Conservation (phyloP, 2,888 invertebrate species). For the Apotomis turbidana region DNA sequence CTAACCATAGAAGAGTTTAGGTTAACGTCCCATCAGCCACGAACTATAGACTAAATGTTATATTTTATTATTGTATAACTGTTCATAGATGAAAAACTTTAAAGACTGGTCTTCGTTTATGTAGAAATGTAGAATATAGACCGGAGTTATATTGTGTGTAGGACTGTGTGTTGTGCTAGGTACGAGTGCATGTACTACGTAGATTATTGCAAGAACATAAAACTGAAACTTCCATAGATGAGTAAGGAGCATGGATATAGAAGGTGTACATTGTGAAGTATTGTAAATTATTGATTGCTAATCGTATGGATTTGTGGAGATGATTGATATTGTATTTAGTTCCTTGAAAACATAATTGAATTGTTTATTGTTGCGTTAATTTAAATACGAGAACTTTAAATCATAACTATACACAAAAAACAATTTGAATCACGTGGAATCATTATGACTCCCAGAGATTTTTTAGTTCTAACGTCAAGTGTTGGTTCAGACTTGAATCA, state of each 20-base stretch:
- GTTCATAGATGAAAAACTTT: constrained; percentile 50
- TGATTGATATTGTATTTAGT: constrained; percentile 43
- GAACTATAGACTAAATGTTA: constrained; percentile 32
- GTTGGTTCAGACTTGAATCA: too few species aligned
- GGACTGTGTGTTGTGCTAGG: constrained; percentile 71
- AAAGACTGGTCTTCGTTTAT: constrained; percentile 52
- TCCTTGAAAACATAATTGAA: constrained; percentile 15
- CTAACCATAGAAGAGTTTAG: constrained; percentile 21
- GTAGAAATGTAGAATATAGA: constrained; percentile 67
- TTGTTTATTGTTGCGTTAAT: constrained; percentile 7
- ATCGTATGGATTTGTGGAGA: constrained; percentile 40
- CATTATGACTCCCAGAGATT: too few species aligned
- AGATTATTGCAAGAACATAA: constrained; percentile 56
- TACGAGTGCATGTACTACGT: constrained; percentile 69
- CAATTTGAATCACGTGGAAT: too few species aligned
- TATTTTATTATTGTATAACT: constrained; percentile 36
- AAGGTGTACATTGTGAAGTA: constrained; percentile 46
- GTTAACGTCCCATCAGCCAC: constrained; percentile 34
- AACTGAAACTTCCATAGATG: constrained; percentile 53
- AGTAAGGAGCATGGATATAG: constrained; percentile 59
- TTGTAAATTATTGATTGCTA: constrained; percentile 40
- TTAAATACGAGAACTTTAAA: constrained; percentile 36
- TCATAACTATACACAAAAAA: constrained; percentile 27
- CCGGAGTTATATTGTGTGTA: constrained; percentile 55
- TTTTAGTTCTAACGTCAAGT: too few species aligned